Percentiles rank a stretch among this genome's conserved stretches.
Conservation (phyloP, 2,888 invertebrate genomes). For the Erebia aethiops region DNA sequence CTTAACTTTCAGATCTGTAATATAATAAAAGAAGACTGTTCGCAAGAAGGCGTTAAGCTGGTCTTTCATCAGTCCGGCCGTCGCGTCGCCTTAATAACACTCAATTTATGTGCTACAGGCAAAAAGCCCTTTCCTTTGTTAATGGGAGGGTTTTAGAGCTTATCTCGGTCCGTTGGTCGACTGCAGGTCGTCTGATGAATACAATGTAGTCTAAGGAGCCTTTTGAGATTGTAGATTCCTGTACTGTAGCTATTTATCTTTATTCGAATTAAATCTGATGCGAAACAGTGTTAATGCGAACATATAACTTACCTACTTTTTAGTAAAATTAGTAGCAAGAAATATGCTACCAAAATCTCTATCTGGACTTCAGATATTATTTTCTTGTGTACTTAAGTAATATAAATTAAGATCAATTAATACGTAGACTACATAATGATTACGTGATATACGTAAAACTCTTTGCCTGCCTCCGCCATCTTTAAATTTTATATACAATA, state of each 20-base stretch:
- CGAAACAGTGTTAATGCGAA: neutral
- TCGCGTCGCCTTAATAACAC: slow-evolving; percentile 8
- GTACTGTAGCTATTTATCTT: neutral
- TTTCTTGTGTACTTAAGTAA: no score
- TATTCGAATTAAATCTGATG: neutral
- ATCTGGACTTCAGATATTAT: no score
- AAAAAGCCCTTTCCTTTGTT: slow-evolving; percentile 26
- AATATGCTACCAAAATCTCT: no score
- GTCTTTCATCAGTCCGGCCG: slow-evolving; percentile 21
- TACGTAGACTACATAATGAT: no score
- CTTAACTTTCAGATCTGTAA: neutral
- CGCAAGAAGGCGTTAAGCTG: neutral
- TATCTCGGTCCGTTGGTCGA: slow-evolving; percentile 17
- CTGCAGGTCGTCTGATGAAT: slow-evolving; percentile 20
- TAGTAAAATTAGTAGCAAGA: no score
- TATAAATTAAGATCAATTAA: no score
- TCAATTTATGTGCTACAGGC: slow-evolving; percentile 19
- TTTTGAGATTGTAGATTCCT: slow-evolving; percentile 12
- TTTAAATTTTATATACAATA: no score
- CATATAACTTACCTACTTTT: no score
- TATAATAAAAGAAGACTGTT: neutral
- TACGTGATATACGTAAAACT: no score
- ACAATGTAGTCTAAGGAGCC: slow-evolving; percentile 1
- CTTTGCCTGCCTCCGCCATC: no score
- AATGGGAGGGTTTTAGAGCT: slow-evolving; percentile 20